These are phyloP conservation scores for Bradynema listronoti DNA, from an alignment of 1,140 invertebrate genomes.

Conservation along the genomic window DNA sequence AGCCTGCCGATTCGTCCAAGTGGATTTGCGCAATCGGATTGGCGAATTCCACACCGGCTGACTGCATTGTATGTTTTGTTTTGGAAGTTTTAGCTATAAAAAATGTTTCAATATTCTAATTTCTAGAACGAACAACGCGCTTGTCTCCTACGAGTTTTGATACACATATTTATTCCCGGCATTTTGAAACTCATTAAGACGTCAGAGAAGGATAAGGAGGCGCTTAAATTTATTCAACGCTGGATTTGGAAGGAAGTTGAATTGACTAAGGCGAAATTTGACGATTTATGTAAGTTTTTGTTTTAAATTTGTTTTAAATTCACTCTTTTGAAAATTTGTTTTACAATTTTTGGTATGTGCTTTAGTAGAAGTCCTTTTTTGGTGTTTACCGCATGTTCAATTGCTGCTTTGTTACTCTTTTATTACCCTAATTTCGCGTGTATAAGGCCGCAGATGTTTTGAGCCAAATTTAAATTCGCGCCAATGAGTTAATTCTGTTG, in stretches of 20 bases:
- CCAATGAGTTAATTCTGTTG: too few relatives aligned
- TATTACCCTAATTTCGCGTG: too few relatives aligned
- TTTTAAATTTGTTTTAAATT: too few relatives aligned
- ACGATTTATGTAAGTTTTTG: constrained; percentile 24
- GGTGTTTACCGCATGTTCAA: too few relatives aligned
- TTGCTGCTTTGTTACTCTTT: too few relatives aligned
- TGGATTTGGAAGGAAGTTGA: constrained; percentile 35
- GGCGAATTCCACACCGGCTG: constrained; percentile 23
- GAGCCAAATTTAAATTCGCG: too few relatives aligned
- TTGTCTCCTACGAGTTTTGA: constrained; percentile 20
- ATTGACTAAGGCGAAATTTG: constrained; percentile 31
- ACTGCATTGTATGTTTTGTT: constrained; percentile 21
- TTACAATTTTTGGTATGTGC: too few relatives aligned
- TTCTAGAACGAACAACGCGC: constrained; percentile 30
- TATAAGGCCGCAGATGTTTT: too few relatives aligned
- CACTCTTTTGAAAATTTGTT: too few relatives aligned
- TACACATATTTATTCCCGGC: constrained; percentile 27
- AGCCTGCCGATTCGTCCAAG: constrained; percentile 1
- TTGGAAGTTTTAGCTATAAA: too few relatives aligned
- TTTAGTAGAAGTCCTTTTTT: too few relatives aligned
- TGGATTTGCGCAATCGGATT: constrained; percentile 30
- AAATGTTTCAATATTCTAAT: not conserved
- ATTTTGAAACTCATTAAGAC: constrained; percentile 19
- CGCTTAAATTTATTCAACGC: constrained; percentile 28
- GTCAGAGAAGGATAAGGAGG: not conserved